Base-by-base conservation (phyloP, 1,140 invertebrate species). In the Sipha flava region DNA sequence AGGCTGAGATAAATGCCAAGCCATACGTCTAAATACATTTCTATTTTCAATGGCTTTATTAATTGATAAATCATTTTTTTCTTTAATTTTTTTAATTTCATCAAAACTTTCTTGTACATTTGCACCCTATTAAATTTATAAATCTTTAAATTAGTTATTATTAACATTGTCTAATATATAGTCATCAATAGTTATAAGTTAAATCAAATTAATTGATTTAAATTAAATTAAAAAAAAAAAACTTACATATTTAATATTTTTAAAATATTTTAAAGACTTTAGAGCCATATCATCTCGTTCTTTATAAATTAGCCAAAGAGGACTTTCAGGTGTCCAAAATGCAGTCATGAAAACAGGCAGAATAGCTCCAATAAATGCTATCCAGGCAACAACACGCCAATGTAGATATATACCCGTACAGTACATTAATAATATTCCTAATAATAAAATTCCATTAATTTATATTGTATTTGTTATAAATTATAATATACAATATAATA, bases 261-360 rank as follows among this genome's bases (percentile, higher is more conserved):
- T 54, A 1, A 77, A 77, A 77, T 77, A 77, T 77, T 57, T 31
- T 16, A 82, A 79, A 26, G 82, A 81, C 43, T 83, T 82, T 21
- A 83, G 85, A 7, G 90, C 90, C 62, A 89, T 87, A 3, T 88
- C 87, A 29, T 84, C 84, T 57, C 86, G 84, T 3, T 88, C 89
- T 81, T 88, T 88, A 0, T 87, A 86, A 0, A 90, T 85, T 0
- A 91, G 83, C 88, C 89, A 91, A 0, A 87, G 84, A 2, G 92
- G 92, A 79, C 91, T 92, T 86, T 93, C 92, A 0, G 91, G 91
- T 16, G 92, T 86, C 73, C 88, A 87, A 6, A 90, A 73, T 83
- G 88, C 86, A 18, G 89, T 85, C 83, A 88, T 86, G 1, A 88
- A 83, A 2, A 91, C 57, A 1, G 91, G 85, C 1, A 89, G 80